Percentiles rank a stretch among this genome's conserved stretches.
Evolutionary conservation across 2,888 invertebrate species (phyloP).

Genomic region (Cantharis rufa): DNA sequence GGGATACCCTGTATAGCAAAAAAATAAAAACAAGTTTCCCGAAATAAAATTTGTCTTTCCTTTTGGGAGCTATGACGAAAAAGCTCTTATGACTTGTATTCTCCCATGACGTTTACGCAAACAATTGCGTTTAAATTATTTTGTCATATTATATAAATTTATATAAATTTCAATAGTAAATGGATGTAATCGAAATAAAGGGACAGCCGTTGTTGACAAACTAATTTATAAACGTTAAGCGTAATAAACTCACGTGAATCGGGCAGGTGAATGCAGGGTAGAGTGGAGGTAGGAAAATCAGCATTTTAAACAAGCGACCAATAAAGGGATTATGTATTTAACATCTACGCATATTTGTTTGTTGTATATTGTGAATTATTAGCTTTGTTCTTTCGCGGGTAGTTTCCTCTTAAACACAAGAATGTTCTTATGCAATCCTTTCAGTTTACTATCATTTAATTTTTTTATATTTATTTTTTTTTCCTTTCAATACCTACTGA

Average conservation of each 20-base stretch:
- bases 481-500: too few relatives aligned
- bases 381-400: too few relatives aligned
- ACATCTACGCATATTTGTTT: background rate
- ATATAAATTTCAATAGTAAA: background rate
- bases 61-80: constrained; percentile 5
- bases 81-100: background rate
- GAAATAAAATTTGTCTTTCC: constrained; percentile 1
- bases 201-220: background rate
- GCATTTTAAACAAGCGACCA: background rate
- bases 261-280: background rate
- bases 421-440: too few relatives aligned
- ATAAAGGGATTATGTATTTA: background rate
- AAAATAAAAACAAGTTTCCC: background rate
- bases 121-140: background rate
- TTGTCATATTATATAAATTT: background rate
- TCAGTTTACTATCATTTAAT: too few relatives aligned
- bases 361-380: background rate
- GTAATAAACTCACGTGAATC: background rate
- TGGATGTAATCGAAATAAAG: background rate
- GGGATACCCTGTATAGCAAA: too few relatives aligned
- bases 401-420: too few relatives aligned
- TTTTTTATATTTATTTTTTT: too few relatives aligned
- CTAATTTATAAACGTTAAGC: background rate
- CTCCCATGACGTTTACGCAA: background rate
- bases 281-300: background rate